Conservation (phyloP, 2,113 vertebrate genomes). For the Cyrtonyx montezumae region DNA sequence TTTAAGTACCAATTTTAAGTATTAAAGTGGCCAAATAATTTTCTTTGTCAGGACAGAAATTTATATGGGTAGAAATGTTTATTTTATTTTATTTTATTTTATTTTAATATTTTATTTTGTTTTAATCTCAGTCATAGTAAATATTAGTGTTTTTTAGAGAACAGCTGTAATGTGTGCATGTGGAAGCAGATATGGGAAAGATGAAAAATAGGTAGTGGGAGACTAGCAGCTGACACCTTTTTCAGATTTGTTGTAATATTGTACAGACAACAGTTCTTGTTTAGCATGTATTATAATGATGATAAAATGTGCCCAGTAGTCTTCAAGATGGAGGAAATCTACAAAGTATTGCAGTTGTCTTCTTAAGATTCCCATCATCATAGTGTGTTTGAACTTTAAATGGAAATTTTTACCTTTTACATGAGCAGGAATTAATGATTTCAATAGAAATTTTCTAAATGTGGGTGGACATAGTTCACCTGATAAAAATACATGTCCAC, state of each 20-base stretch:
- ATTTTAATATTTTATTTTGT: not conserved
- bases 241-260: not conserved
- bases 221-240: not conserved
- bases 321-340: not conserved
- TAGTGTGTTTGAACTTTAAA: not conserved
- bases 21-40: not conserved
- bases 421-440: not conserved
- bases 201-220: not conserved
- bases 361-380: not conserved
- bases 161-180: not conserved
- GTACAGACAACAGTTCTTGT: not conserved
- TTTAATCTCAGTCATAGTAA: not conserved
- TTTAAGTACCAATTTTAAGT: not conserved
- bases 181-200: not conserved
- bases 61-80: not conserved
- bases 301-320: not conserved
- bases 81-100: not conserved
- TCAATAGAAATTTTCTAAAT: not conserved
- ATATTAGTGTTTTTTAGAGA: not conserved
- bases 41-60: not conserved
- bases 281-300: not conserved
- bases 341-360: fast-evolving
- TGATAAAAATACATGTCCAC: not conserved
- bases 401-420: not conserved
- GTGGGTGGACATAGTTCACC: not conserved